A percentile compares a stretch with the other conserved stretches of the same genome.
phyloP scores from a whole-genome alignment of 2,888 invertebrate species.

The Dendrolimus pini region DNA sequence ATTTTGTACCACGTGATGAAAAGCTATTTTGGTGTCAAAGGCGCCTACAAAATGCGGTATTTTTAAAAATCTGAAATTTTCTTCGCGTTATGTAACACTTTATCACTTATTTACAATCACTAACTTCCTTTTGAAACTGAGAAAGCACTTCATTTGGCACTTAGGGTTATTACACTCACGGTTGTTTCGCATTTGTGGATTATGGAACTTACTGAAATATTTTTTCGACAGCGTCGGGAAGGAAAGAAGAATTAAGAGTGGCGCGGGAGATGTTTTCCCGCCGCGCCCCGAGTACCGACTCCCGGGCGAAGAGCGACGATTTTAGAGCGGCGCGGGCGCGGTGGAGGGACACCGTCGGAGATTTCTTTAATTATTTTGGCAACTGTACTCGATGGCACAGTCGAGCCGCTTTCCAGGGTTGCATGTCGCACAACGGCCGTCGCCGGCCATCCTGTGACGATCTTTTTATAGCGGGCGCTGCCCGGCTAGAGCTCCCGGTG shows the following conservation, averaged over 20 bases:
- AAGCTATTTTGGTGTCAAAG: constrained; percentile 67
- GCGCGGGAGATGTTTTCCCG: constrained; percentile 76
- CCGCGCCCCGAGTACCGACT: constrained; percentile 75
- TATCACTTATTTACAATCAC: constrained; percentile 57
- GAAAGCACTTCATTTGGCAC: constrained; percentile 51
- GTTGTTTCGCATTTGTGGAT: constrained; percentile 42
- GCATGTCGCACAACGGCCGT: constrained; percentile 68
- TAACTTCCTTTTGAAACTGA: constrained; percentile 38
- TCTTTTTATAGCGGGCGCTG: constrained; percentile 75
- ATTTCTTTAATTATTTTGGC: constrained; percentile 89
- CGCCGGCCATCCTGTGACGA: constrained; percentile 66
- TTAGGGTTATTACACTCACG: constrained; percentile 49
- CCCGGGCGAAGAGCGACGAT: constrained; percentile 77
- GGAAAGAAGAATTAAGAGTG: constrained; percentile 77
- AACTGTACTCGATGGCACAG: constrained; percentile 78
- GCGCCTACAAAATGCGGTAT: constrained; percentile 76
- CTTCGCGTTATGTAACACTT: constrained; percentile 70
- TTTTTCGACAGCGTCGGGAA: constrained; percentile 74
- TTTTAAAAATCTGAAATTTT: constrained; percentile 68
- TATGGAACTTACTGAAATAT: constrained; percentile 65
- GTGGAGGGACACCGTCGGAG: constrained; percentile 79
- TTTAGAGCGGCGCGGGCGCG: constrained; percentile 78
- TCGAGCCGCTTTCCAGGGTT: constrained; percentile 75
- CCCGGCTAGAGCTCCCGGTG: constrained; percentile 66
- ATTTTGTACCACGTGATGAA: constrained; percentile 66